Conservation (phyloP, 2,888 invertebrate genomes). For the Eueremaeus valkanovi region DNA sequence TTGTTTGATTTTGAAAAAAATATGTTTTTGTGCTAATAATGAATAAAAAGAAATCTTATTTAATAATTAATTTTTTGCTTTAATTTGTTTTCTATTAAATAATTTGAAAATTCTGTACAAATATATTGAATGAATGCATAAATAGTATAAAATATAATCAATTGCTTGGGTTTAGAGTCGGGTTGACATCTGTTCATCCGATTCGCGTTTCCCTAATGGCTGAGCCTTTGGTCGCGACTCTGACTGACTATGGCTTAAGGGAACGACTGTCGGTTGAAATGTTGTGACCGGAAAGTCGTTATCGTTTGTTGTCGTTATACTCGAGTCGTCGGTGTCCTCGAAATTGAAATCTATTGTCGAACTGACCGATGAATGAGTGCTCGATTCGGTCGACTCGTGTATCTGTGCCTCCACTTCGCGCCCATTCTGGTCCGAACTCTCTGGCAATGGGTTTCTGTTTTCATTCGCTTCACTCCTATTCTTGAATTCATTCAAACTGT, state of each 20-base stretch:
- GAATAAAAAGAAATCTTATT: no score
- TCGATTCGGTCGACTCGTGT: background rate
- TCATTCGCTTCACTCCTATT: background rate
- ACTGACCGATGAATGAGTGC: background rate
- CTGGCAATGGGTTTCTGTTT: background rate
- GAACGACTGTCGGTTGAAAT: background rate
- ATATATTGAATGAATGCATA: background rate
- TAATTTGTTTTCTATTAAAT: no score
- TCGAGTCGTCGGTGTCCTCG: background rate
- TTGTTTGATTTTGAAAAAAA: no score
- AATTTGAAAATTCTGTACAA: background rate
- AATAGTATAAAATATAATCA: background rate
- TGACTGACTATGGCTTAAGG: background rate
- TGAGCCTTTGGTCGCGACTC: background rate
- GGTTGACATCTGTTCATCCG: background rate
- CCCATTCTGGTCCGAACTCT: background rate
- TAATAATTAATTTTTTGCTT: no score
- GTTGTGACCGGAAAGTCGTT: background rate
- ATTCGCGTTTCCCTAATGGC: background rate
- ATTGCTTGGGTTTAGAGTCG: background rate
- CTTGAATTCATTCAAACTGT: conserved; percentile 15
- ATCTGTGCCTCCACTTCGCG: background rate
- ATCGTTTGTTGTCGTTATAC: no score
- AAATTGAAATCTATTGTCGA: conserved; percentile 22
- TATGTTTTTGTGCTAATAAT: no score